Base-by-base conservation (phyloP, 2,113 vertebrate genomes). In the Acrocephalus arundinaceus region DNA sequence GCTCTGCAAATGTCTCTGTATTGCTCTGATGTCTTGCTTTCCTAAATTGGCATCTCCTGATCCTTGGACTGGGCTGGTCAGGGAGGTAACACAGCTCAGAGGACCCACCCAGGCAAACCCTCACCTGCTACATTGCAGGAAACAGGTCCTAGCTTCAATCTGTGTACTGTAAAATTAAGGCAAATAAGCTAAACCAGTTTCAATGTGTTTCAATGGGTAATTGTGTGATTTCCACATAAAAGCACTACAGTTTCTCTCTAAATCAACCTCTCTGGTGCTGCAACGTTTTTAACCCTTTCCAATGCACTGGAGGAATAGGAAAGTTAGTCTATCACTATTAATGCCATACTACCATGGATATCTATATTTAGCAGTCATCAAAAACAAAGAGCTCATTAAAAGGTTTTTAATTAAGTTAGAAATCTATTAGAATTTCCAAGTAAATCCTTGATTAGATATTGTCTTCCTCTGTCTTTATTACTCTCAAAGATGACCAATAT, bases 391-490 rank as follows among this genome's bases (percentile, higher is more conserved):
- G 18, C 37, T 84, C 62, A 94, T 76, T n/a, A 91, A 92, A 94
- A 23, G 10, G 6, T 52, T 89, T 91, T 83, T 89, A 91, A 94
- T 91, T 93, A 94, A 89, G 49, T 66, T 76, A 57, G 48, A 96
- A 93, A 82, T 75, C 70, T 89, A 91, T 89, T 91, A 89, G 59
- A 93, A 87, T 87, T 90, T 92, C 52, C 48, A 83, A 87, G 72
- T 78, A 88, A 96, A 88, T 45, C 14, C 75, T 68, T 92, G 82
- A 89, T 92, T 81, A 84, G 79, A 49, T 62, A 66, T 57, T 89
- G 70, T 89, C 62, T 85, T 93, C n/a, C 45, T 93, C 78, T 88
- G 85, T 84, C 68, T 95, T 87, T 72, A 63, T 93, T 95, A 77
- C 54, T 83, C 37, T 66, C 87, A 77, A 91, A 94, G 80, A 74